A percentile compares a stretch with the other conserved stretches of the same genome.
phyloP scores from a whole-genome alignment of 1,140 invertebrate species.

The Pentalonia nigronervosa region DNA sequence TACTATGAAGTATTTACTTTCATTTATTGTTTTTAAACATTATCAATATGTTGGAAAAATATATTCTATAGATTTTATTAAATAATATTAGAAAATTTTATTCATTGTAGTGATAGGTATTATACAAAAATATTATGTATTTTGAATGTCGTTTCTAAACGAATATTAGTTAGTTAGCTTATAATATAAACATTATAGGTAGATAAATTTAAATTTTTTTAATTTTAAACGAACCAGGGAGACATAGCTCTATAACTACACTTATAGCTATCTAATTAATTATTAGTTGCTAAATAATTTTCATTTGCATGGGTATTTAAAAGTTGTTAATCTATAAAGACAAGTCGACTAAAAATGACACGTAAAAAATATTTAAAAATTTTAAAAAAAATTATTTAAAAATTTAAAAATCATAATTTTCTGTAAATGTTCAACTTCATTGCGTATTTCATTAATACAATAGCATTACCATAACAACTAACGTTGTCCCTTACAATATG shows the following conservation, averaged over 20 bases:
- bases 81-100: not conserved
- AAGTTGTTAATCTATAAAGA: not conserved
- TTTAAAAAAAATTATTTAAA: not conserved
- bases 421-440: not conserved
- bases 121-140: not conserved
- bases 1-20: not conserved
- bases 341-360: not conserved
- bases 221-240: not conserved
- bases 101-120: not conserved
- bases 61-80: not conserved
- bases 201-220: not conserved
- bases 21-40: not conserved
- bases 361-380: not conserved
- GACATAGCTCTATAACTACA: conserved; percentile 16
- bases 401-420: not conserved
- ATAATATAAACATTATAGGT: not conserved
- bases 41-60: not conserved
- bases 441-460: not conserved
- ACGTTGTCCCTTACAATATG: not conserved
- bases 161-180: not conserved
- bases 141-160: not conserved
- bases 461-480: not conserved
- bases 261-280: not conserved
- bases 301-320: not conserved
- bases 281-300: not conserved